Percentiles rank a stretch among this genome's conserved stretches.
Conservation (phyloP, 2,113 vertebrate species). For the Callionymus lyra region DNA sequence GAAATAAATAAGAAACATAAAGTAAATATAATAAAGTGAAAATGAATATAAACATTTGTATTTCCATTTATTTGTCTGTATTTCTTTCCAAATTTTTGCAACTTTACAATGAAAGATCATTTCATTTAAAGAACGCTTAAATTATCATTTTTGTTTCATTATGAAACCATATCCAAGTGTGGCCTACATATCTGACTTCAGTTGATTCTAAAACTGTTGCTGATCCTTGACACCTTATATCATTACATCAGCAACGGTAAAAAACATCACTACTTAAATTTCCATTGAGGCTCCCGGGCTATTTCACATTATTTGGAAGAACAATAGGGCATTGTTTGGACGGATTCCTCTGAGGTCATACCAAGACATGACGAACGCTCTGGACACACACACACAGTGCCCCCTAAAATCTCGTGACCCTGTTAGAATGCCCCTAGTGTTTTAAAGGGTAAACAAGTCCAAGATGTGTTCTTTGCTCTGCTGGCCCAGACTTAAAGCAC, state of each 20-base stretch:
- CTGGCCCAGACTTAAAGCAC: background rate
- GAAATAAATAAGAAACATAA: too few species aligned
- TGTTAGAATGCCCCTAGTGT: slow-evolving; percentile 11
- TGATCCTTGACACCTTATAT: background rate
- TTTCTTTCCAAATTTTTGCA: too few species aligned
- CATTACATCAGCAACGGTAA: slow-evolving; percentile 9
- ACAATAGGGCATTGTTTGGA: slow-evolving; percentile 28
- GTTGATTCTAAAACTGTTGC: too few species aligned
- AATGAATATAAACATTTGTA: too few species aligned
- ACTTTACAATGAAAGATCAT: too few species aligned
- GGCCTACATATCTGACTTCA: too few species aligned
- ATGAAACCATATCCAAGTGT: too few species aligned
- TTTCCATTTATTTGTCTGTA: too few species aligned
- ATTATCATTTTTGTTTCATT: too few species aligned
- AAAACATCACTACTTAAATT: background rate
- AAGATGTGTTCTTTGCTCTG: slow-evolving; percentile 11
- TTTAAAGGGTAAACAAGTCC: slow-evolving; percentile 17
- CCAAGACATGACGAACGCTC: slow-evolving; percentile 7
- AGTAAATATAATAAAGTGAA: too few species aligned
- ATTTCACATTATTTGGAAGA: slow-evolving; percentile 22
- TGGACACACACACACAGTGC: slow-evolving; percentile 12
- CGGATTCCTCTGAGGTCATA: slow-evolving; percentile 10
- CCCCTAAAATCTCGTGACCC: too few species aligned
- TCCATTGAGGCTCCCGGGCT: slow-evolving; percentile 2
- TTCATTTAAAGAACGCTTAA: too few species aligned